These are phyloP conservation scores for Netelia fuscicornis DNA, from an alignment of 2,888 invertebrate species.

Conservation along the genomic window DNA sequence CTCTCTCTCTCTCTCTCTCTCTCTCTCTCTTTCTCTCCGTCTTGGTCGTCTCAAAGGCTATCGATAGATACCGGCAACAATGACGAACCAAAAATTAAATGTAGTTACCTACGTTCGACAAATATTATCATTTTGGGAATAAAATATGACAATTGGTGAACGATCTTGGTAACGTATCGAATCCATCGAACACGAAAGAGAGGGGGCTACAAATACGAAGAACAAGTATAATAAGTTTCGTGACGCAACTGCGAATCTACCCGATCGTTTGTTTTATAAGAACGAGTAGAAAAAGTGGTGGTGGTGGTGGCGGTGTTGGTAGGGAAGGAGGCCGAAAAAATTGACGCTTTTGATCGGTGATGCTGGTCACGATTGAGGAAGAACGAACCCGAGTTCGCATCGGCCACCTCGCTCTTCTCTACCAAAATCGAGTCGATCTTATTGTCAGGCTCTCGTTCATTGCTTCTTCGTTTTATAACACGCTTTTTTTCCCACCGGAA, in stretches of 20 bases:
- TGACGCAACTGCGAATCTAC: conserved; percentile 45
- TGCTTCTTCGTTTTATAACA: not conserved
- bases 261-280: conserved; percentile 54
- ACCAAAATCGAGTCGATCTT: not conserved
- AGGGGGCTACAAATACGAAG: not conserved
- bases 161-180: conserved; percentile 16
- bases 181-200: conserved; percentile 20
- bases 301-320: no score
- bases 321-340: conserved; percentile 22
- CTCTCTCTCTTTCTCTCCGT: no score
- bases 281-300: conserved; percentile 13
- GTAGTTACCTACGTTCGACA: no score
- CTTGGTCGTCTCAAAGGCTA: no score
- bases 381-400: conserved; percentile 26
- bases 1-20: no score
- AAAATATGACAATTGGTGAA: not conserved
- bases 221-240: conserved; percentile 54
- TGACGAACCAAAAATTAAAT: no score
- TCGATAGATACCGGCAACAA: no score
- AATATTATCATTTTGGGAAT: no score
- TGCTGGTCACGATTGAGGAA: conserved; percentile 64
- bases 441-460: not conserved
- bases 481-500: conserved; percentile 5
- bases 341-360: conserved; percentile 51
- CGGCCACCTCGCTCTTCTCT: not conserved